These are phyloP conservation scores for Capromys pilorides DNA, from an alignment of 2,797 vertebrate genomes.

Conservation along the genomic window DNA sequence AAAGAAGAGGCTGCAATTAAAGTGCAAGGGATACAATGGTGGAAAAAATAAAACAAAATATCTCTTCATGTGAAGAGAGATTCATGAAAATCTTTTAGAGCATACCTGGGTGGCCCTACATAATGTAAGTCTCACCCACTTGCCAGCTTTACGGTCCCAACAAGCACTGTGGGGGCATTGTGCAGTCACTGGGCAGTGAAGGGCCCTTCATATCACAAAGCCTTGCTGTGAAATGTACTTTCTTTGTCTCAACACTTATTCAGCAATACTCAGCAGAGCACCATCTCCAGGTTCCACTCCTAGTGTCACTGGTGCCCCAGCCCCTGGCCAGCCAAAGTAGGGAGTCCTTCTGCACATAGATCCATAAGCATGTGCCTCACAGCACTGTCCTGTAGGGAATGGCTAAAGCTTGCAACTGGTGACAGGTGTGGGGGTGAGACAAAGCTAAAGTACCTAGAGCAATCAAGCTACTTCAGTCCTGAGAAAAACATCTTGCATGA, in stretches of 20 bases:
- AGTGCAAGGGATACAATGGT: neutral
- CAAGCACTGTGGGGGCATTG: neutral
- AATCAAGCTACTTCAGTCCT: no score
- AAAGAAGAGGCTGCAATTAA: neutral
- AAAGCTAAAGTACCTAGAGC: no score
- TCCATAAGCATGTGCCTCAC: neutral
- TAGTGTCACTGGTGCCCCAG: neutral
- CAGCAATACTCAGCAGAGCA: neutral
- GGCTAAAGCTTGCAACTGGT: no score
- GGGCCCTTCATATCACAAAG: neutral
- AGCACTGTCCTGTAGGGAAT: neutral
- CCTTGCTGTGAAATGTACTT: neutral
- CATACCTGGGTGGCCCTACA: neutral
- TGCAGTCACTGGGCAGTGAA: neutral
- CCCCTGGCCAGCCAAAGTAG: neutral
- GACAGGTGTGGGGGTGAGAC: no score
- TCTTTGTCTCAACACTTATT: neutral
- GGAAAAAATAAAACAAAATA: neutral
- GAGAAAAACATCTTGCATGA: no score
- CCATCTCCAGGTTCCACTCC: neutral
- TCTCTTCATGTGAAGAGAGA: neutral
- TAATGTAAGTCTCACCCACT: neutral
- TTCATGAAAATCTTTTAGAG: neutral
- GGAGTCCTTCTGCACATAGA: neutral
- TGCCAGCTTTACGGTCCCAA: neutral